Evolutionary conservation across 92 coral and sea anemone genomes (phyloP).

Genomic region (Palythoa grandis): DNA sequence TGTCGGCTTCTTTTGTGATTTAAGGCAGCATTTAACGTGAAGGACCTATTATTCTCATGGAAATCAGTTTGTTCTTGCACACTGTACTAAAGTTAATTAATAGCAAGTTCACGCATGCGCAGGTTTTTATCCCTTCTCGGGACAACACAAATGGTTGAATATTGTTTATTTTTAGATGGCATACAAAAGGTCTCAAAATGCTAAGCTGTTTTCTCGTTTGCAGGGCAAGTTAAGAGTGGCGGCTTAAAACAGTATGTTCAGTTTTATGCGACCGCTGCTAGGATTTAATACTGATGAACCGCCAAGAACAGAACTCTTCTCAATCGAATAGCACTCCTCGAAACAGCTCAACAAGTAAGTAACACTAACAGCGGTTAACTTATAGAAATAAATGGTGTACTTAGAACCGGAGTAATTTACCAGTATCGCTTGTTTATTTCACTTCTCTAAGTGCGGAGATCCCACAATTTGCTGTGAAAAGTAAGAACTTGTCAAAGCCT

Average conservation of each 20-base stretch:
- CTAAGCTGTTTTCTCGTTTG: slow-evolving; percentile 28
- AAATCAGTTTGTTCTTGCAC: not conserved
- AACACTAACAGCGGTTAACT: not conserved
- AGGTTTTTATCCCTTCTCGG: slow-evolving; percentile 5
- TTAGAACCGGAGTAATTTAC: slow-evolving; percentile 8
- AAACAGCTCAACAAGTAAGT: slow-evolving; percentile 30
- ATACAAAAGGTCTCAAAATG: slow-evolving; percentile 18
- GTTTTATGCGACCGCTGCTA: slow-evolving; percentile 52
- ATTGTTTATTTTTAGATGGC: slow-evolving; percentile 42
- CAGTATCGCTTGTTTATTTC: slow-evolving; percentile 25
- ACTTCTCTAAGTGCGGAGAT: not conserved
- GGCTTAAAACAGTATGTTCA: slow-evolving; percentile 56
- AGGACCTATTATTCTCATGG: slow-evolving; percentile 18
- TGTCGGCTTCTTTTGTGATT: slow-evolving; percentile 34
- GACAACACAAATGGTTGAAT: slow-evolving; percentile 35
- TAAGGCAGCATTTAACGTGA: slow-evolving; percentile 2
- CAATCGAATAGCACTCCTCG: not conserved
- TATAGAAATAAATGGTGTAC: slow-evolving; percentile 2
- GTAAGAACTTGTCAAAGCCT: too few species aligned
- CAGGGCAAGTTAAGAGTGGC: slow-evolving; percentile 39
- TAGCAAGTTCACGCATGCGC: slow-evolving; percentile 34
- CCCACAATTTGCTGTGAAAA: not conserved
- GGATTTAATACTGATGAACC: slow-evolving; percentile 61
- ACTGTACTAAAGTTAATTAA: slow-evolving; percentile 41
- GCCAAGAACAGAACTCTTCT: slow-evolving; percentile 40